Evolutionary conservation across 2,113 vertebrate genomes (phyloP).

Genomic region (Chunga burmeisteri): DNA sequence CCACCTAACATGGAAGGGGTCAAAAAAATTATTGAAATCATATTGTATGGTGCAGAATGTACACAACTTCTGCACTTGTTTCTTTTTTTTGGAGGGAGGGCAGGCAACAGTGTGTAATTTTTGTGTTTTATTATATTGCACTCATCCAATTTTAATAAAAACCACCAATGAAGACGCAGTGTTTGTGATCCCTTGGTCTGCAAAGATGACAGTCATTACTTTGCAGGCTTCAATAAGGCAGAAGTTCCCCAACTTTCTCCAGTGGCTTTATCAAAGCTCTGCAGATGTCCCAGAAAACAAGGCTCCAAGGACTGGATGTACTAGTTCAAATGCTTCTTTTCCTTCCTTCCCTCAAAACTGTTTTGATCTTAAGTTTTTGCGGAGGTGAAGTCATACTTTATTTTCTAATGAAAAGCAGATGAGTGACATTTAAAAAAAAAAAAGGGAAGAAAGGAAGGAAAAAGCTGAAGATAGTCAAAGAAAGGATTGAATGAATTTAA

Average conservation of each 20-base stretch:
- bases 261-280: neutral
- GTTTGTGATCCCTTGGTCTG: neutral
- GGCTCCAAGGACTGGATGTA: neutral
- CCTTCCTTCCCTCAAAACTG: neutral
- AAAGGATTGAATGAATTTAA: conserved; percentile 18
- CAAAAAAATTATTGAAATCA: neutral
- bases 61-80: neutral
- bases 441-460: neutral
- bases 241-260: neutral
- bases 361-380: conserved; percentile 12
- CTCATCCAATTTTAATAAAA: neutral
- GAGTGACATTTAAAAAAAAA: neutral
- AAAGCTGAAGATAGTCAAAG: conserved; percentile 1
- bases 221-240: neutral
- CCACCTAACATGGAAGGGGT: neutral
- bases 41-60: neutral
- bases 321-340: conserved; percentile 1
- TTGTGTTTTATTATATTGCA: neutral
- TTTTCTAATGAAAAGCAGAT: conserved; percentile 59
- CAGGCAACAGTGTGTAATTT: neutral
- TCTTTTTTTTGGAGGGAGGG: rapidly evolving
- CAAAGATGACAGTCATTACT: neutral
- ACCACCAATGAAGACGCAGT: rapidly evolving
- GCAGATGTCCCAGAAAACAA: conserved; percentile 22
- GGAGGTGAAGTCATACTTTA: conserved; percentile 33